These are phyloP conservation scores for Drosophila biarmipes DNA, from an alignment of 1,140 invertebrate genomes.

Conservation along the genomic window DNA sequence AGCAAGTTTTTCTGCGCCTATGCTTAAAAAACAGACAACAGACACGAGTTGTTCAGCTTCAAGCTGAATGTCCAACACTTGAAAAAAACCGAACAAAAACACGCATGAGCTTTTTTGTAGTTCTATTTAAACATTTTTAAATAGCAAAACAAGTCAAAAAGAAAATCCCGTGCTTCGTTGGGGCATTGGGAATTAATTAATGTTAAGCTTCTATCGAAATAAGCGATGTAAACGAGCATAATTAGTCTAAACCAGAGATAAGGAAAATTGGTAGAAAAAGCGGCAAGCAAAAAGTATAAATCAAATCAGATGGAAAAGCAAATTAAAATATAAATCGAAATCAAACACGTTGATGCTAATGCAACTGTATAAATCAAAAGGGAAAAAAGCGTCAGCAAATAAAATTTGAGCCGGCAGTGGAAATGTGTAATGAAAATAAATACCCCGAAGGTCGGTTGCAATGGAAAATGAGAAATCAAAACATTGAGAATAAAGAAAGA, in stretches of 20 bases:
- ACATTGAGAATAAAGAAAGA: conserved; percentile 55
- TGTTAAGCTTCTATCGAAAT: conserved; percentile 66
- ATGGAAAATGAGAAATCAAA: conserved; percentile 48
- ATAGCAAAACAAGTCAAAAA: conserved; percentile 21
- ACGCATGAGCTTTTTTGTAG: conserved; percentile 77
- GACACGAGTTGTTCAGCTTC: conserved; percentile 20
- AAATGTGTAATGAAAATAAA: conserved; percentile 51
- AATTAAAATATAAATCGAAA: conserved; percentile 52
- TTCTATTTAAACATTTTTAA: conserved; percentile 39
- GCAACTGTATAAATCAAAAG: conserved; percentile 30
- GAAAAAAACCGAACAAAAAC: conserved; percentile 35
- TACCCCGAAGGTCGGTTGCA: conserved; percentile 25
- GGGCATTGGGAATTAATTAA: conserved; percentile 58
- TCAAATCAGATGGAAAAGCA: conserved; percentile 54
- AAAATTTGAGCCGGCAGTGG: conserved; percentile 19
- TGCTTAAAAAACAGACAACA: conserved; percentile 48
- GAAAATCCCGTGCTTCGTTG: conserved; percentile 8
- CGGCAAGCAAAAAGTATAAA: conserved; percentile 37
- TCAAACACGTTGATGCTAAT: conserved; percentile 46
- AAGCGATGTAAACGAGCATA: conserved; percentile 49
- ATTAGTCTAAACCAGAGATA: conserved; percentile 49
- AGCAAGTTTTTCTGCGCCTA: conserved; percentile 61
- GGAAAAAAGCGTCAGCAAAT: conserved; percentile 21
- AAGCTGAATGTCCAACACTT: conserved; percentile 35
- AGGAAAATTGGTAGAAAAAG: conserved; percentile 47